Evolutionary conservation across 2,888 invertebrate species (phyloP), one percentile per base, ranked within the genome.

Genomic region (Ditula angustiorana): DNA sequence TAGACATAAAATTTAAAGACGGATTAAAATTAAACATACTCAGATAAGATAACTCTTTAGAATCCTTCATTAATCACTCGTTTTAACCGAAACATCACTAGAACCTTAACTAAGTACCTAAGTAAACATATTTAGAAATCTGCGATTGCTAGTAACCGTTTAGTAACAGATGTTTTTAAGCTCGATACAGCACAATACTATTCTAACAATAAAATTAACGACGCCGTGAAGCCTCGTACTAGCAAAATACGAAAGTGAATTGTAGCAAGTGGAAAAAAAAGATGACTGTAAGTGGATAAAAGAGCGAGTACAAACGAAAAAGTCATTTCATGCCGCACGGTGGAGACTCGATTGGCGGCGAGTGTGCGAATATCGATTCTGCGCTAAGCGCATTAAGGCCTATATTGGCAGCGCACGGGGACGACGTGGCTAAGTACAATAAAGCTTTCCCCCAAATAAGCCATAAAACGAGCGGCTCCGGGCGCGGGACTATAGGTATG

Each of bases 401-500:
- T 75, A 81, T 76, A 82, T 85, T 90, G 75, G 85, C 76, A 66
- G 69, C 76, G 75, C 80, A 70, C 67, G 73, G 67, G 75, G 78
- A 78, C 85, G 83, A 83, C 90, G 88, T 90, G 88, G 90, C 86
- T 86, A 88, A 88, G 85, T 90, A 86, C 90, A 91, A 91, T 92
- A 91, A 92, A 91, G 90, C 90, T 90, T 90, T 92, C 90, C 92
- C 92, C 92, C 92, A 90, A 92, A 92, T 91, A 91, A 92, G 91
- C 92, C 83, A 92, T 92, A 91, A 92, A 92, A 90, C 85, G 90
- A 87, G 88, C 87, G 85, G 85, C 87, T 83, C 83, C 90, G 89
- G 87, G 87, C 89, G 88, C 87, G 83, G 82, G 83, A 80, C 76
- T 80, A 81, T 84, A 81, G 81, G 76, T 81, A 79, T 77, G 79